phyloP scores from a whole-genome alignment of 2,797 vertebrate species.

The Kryptolebias ocellatus region DNA sequence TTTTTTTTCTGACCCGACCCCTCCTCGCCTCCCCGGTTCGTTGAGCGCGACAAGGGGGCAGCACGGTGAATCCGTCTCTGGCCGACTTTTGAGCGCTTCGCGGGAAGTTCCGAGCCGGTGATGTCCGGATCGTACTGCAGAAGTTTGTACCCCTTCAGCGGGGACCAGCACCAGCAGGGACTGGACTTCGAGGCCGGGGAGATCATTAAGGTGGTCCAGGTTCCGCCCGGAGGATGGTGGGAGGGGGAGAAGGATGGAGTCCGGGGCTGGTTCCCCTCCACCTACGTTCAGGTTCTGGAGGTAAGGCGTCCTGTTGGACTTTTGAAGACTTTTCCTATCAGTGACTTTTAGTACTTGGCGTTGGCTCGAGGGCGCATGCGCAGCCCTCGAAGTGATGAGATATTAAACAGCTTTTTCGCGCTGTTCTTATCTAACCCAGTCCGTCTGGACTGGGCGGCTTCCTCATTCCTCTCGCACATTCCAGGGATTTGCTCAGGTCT shows the following conservation, averaged over 20 bases:
- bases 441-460: constrained; percentile 35
- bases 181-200: constrained; percentile 92
- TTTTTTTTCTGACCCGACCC: no score
- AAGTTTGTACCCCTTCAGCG: constrained; percentile 92
- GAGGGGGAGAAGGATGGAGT: constrained; percentile 94
- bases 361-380: no score
- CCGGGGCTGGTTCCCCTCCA: constrained; percentile 95
- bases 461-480: constrained; percentile 73
- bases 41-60: no score
- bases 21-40: no score
- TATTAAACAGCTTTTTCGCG: constrained; percentile 49
- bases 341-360: no score
- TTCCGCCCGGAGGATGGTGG: constrained; percentile 94
- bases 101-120: constrained; percentile 15
- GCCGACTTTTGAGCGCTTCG: no score
- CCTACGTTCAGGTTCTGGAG: constrained; percentile 94
- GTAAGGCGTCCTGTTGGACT: constrained; percentile 71
- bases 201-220: constrained; percentile 88
- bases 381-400: constrained; percentile 29
- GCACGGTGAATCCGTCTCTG: no score
- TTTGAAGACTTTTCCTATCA: background rate
- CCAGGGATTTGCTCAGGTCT: constrained; percentile 64
- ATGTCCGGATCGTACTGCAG: constrained; percentile 88
- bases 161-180: constrained; percentile 91
- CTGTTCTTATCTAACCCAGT: constrained; percentile 56